Conservation (phyloP, 2,888 invertebrate genomes). For the Andrena camellia region DNA sequence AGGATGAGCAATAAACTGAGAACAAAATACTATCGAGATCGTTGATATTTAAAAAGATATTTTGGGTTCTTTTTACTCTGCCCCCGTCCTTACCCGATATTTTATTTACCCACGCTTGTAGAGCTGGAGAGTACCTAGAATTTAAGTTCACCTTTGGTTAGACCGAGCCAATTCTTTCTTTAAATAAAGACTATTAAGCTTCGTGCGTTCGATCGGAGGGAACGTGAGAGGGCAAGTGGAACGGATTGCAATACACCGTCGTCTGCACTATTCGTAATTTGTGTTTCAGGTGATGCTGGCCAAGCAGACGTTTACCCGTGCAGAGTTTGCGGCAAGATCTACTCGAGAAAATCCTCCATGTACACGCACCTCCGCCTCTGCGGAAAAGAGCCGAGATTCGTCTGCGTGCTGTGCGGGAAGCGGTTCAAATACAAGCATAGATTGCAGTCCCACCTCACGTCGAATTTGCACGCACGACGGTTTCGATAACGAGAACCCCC, state of each 20-base stretch:
- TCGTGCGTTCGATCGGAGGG: neutral
- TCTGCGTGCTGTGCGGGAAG: conserved; percentile 82
- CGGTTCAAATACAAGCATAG: conserved; percentile 82
- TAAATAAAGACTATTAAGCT: neutral
- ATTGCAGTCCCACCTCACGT: conserved; percentile 77
- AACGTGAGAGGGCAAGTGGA: neutral
- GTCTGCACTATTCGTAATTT: conserved; percentile 56
- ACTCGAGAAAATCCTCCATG: conserved; percentile 80
- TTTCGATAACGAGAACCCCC: conserved; percentile 24
- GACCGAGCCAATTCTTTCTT: no score
- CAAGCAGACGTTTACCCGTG: conserved; percentile 69
- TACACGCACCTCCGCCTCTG: conserved; percentile 80
- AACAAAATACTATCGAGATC: neutral
- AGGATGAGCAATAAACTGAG: conserved; percentile 25
- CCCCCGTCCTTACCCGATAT: neutral
- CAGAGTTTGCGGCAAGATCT: conserved; percentile 77
- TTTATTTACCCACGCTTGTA: neutral
- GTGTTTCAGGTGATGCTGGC: conserved; percentile 59
- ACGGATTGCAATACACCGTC: neutral
- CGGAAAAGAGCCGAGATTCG: conserved; percentile 83
- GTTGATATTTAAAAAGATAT: neutral
- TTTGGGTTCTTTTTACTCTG: neutral
- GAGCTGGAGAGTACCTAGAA: no score
- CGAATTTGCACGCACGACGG: conserved; percentile 58
- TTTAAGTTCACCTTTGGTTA: no score